A percentile compares a stretch with the other conserved stretches of the same genome.
These are phyloP conservation scores for Thalpophila matura DNA, from an alignment of 2,888 invertebrate species.

Conservation along the genomic window DNA sequence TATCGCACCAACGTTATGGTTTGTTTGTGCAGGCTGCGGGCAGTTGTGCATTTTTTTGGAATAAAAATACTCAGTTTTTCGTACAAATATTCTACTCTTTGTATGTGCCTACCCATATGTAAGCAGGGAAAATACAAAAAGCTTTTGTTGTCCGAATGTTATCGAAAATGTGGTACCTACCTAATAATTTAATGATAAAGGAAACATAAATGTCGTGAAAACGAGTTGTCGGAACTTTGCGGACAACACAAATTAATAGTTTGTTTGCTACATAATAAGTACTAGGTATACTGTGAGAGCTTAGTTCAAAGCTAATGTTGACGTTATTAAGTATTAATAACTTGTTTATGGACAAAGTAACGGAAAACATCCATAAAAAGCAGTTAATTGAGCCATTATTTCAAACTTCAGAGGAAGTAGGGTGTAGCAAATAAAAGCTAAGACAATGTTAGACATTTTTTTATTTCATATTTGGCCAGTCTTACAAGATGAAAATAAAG, in stretches of 20 bases:
- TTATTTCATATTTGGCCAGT: conserved; percentile 12
- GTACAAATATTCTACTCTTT: conserved; percentile 32
- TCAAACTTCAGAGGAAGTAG: conserved; percentile 14
- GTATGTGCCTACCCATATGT: conserved; percentile 28
- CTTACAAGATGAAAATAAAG: neutral
- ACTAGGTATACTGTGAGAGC: neutral
- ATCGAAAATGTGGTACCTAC: conserved; percentile 29
- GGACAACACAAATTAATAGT: conserved; percentile 18
- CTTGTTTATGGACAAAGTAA: conserved; percentile 42
- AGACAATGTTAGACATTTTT: neutral
- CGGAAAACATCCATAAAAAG: conserved; percentile 45
- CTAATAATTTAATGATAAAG: conserved; percentile 15
- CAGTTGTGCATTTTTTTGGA: conserved; percentile 48
- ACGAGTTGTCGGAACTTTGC: neutral
- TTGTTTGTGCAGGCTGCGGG: conserved; percentile 50
- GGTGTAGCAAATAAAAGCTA: conserved; percentile 17
- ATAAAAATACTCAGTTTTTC: conserved; percentile 50
- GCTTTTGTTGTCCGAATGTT: conserved; percentile 20
- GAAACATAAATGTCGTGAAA: conserved; percentile 4
- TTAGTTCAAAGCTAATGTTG: conserved; percentile 37
- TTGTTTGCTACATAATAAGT: conserved; percentile 21
- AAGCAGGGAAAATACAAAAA: conserved; percentile 24
- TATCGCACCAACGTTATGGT: conserved; percentile 35
- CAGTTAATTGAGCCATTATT: conserved; percentile 42
- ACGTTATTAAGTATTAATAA: conserved; percentile 37